These are phyloP conservation scores for Osmerus mordax DNA, from an alignment of 2,113 vertebrate genomes.

Conservation along the genomic window DNA sequence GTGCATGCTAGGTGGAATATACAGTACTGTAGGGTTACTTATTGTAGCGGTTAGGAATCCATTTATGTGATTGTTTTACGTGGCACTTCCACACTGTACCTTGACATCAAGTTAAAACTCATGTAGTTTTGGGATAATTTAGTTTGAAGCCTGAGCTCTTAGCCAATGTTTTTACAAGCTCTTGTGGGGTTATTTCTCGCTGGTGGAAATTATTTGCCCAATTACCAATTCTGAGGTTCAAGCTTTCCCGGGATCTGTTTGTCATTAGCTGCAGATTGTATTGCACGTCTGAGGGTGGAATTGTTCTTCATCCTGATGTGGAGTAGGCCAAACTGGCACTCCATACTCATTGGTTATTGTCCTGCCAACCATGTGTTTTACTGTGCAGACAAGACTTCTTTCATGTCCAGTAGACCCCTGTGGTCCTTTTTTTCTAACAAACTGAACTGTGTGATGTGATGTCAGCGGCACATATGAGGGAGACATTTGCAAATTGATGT, in stretches of 20 bases:
- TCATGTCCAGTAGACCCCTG: neutral
- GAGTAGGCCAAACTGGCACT: conserved; percentile 19
- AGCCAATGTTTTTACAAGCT: conserved; percentile 30
- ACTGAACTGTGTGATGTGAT: no score
- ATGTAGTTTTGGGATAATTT: neutral
- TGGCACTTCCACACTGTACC: no score
- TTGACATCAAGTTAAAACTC: no score
- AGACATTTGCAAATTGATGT: neutral
- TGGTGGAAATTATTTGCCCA: conserved; percentile 35
- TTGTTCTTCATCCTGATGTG: conserved; percentile 24
- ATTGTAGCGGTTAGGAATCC: no score
- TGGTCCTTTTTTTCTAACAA: no score
- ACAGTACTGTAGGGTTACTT: no score
- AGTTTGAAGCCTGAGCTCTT: neutral
- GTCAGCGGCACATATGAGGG: neutral
- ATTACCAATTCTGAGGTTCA: conserved; percentile 32
- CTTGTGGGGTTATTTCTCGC: conserved; percentile 6
- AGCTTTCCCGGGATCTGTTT: conserved; percentile 20
- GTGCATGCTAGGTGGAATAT: neutral
- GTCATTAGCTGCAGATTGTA: conserved; percentile 27
- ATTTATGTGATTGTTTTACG: no score
- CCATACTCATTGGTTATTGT: conserved; percentile 24
- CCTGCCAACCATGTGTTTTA: conserved; percentile 37
- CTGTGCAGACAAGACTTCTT: conserved; percentile 20
- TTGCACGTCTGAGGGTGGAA: conserved; percentile 7